Evolutionary conservation across 2,888 invertebrate species (phyloP), one percentile per base, ranked within the genome.

Genomic region (Ferdinandea cuprea): DNA sequence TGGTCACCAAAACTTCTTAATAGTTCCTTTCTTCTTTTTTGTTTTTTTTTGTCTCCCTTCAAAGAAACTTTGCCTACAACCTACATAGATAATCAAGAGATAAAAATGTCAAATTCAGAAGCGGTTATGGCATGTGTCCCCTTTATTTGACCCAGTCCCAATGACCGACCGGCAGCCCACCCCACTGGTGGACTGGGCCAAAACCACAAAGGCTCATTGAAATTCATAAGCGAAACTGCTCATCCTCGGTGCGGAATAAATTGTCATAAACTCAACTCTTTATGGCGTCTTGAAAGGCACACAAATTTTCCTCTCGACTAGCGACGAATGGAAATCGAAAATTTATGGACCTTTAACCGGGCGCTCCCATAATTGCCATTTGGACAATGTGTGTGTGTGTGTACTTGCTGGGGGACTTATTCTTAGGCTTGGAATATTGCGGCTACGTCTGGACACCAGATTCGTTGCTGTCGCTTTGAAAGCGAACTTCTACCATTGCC

Each of bases 181-280:
- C 1, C 42, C 40, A 35, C 42, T 28, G 25, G 19, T 28, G 37
- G 37, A n/a, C 11, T 35, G 40, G 2, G 15, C 15, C 8, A 40
- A 13, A 48, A 35, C 59, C 52, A 61, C 71, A 76, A 59, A 52
- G 19, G 71, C 81, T 81, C 81, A 81, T 81, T 81, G 77, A 77
- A 81, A 81, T 81, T 81, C 81, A 81, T 81, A 81, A 81, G 66
- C 65, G 81, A 81, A 76, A 76, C 71, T 72, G 71, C 81, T 81
- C 77, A 77, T 81, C 77, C 81, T 76, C 66, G 65, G 52, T 56
- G 71, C 40, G 28, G 76, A 81, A 81, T 81, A 81, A 81, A 81
- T 81, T 81, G 76, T 81, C 65, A 77, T 81, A 81, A 81, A 81
- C 77, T 81, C 66, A 52, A 77, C 81, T 81, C 77, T 81, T 81